Base-by-base conservation (phyloP, 2,888 invertebrate genomes). In the Eupithecia subfuscata region DNA sequence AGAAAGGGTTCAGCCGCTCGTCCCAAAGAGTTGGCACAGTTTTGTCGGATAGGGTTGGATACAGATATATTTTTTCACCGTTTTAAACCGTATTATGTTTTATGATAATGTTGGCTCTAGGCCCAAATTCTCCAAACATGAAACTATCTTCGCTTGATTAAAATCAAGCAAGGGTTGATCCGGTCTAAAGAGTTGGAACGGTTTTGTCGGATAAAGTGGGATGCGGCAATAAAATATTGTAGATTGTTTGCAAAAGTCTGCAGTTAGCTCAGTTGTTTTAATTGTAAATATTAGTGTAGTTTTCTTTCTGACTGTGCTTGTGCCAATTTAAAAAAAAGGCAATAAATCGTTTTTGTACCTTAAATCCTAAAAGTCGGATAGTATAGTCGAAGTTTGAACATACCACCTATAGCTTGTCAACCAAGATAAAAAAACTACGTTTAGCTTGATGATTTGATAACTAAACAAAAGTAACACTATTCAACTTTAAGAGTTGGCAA, bases 1-100 rank as follows among this genome's bases (percentile, higher is more conserved):
- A 87, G 85, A 83, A 86, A 87, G 88, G 88, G 88, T 87, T 87
- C 83, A 76, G 75, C 43, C 45, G 70, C 34, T 63, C 70, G 60
- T 22, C n/a, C 2, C 18, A 64, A 70, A 77, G 77, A 67, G 77
- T 70, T 74, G 77, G 22, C 68, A 43, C 43, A n/a, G 14, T 68
- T 43, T 34, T 11, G 65, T 37, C n/a, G 37, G n/a, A n/a, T 25
- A 60, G 14, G 60, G 25, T 60, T 22, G 60, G 60, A 60, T 25
- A 12, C 25, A 12, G 25, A 25, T 1, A 56, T 0, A 9, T 7
- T 25, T 60, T 25, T 60, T 56, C 52, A 56, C n/a, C n/a, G 48
- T 48, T 52, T 56, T 56, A 22, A 22, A 60, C 60, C 6, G 1
- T 25, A 12, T 22, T 14, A 9, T 3, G 8, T 56, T 56, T 60